phyloP scores from a whole-genome alignment of 2,888 invertebrate species.

The Plemyria rubiginata region DNA sequence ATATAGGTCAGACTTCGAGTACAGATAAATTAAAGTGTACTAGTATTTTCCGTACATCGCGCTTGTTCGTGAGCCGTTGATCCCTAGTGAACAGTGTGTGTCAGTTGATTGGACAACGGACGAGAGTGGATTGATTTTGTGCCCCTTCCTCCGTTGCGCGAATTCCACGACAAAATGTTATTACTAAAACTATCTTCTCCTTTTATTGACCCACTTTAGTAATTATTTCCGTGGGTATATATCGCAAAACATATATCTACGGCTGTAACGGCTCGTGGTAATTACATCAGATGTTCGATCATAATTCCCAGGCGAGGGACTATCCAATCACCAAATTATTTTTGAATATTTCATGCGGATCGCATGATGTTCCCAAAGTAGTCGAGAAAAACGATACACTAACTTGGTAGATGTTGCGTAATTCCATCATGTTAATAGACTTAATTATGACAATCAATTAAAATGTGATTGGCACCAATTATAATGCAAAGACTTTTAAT shows the following conservation, averaged over 20 bases:
- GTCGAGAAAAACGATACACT: constrained; percentile 20
- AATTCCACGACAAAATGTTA: constrained; percentile 72
- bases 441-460: too few species aligned
- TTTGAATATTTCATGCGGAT: constrained; percentile 33
- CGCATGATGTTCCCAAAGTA: constrained; percentile 17
- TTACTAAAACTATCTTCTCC: constrained; percentile 70
- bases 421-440: background rate
- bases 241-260: constrained; percentile 46
- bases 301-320: constrained; percentile 34
- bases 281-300: constrained; percentile 44
- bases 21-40: constrained; percentile 45
- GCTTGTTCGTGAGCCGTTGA: constrained; percentile 53
- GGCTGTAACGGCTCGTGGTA: constrained; percentile 34
- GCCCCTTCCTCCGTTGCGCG: constrained; percentile 45
- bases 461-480: too few species aligned
- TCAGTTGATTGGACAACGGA: constrained; percentile 81
- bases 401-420: background rate
- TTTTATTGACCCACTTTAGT: constrained; percentile 67
- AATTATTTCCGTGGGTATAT: constrained; percentile 56
- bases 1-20: too few species aligned
- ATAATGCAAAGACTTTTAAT: background rate
- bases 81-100: constrained; percentile 77
- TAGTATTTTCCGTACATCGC: constrained; percentile 49
- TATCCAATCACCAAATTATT: constrained; percentile 38
- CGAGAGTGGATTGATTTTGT: constrained; percentile 79